Evolutionary conservation across 1,140 invertebrate genomes (phyloP).

Genomic region (Caerostris extrusa): DNA sequence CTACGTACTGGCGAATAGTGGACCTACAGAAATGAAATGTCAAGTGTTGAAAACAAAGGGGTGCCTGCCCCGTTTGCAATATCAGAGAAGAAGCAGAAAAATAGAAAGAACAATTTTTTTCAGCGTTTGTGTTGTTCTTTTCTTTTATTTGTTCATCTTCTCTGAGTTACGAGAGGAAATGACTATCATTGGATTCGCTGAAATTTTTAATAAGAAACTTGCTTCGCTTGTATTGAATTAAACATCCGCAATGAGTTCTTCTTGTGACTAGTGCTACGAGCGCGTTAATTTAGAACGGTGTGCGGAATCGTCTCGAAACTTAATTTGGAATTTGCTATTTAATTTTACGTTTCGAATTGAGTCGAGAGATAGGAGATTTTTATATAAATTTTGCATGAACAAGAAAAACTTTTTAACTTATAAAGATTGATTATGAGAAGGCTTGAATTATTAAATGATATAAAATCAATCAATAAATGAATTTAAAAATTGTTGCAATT

Average conservation of each 20-base stretch:
- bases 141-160: slow-evolving; percentile 44
- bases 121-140: background rate
- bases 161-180: slow-evolving; percentile 16
- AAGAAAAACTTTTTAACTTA: no score
- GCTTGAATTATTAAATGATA: no score
- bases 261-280: background rate
- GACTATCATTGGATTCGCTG: background rate
- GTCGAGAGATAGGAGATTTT: background rate
- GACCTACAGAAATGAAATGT: slow-evolving; percentile 65
- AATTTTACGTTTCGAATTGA: background rate
- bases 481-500: no score
- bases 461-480: no score
- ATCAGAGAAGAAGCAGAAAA: background rate
- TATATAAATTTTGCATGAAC: background rate
- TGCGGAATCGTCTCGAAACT: background rate
- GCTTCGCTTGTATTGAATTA: slow-evolving; percentile 21
- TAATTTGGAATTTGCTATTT: background rate
- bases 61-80: slow-evolving; percentile 1
- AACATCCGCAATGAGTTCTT: background rate
- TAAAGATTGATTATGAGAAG: no score
- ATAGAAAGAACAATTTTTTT: background rate
- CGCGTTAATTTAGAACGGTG: background rate
- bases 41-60: slow-evolving; percentile 67
- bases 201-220: slow-evolving; percentile 30
- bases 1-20: slow-evolving; percentile 59